These are phyloP conservation scores for Mesochorus sp. DNA, from an alignment of 2,888 invertebrate species.

Conservation along the genomic window DNA sequence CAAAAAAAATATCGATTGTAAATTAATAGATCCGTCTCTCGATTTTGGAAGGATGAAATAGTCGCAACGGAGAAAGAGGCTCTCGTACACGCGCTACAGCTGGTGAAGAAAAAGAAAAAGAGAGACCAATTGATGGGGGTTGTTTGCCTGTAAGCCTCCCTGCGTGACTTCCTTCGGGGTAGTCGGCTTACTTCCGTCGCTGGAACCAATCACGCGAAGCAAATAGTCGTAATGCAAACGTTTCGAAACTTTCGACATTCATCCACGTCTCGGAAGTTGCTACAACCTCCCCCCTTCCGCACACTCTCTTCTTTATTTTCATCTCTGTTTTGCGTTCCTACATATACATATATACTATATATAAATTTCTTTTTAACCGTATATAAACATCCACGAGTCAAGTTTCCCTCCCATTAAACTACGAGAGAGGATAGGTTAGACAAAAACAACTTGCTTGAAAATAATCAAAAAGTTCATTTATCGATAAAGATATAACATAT, in stretches of 20 bases:
- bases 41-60: constrained; percentile 3
- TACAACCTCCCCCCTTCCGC: background rate
- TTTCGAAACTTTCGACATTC: constrained; percentile 69
- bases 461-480: too few relatives aligned
- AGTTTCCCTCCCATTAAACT: constrained; percentile 50
- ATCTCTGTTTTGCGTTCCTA: constrained; percentile 28
- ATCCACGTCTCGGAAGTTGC: constrained; percentile 57
- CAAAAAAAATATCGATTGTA: background rate
- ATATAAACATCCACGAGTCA: constrained; percentile 61
- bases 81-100: constrained; percentile 16
- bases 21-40: constrained; percentile 30
- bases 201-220: constrained; percentile 71
- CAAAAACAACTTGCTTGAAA: constrained; percentile 46
- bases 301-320: background rate
- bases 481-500: too few relatives aligned
- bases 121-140: constrained; percentile 44
- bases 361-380: constrained; percentile 65
- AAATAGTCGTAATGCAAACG: constrained; percentile 74
- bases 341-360: too few relatives aligned
- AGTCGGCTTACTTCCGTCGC: constrained; percentile 76
- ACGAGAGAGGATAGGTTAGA: constrained; percentile 12
- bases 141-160: constrained; percentile 74
- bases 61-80: constrained; percentile 21
- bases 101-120: too few relatives aligned
- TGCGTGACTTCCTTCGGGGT: constrained; percentile 77